Base-by-base conservation (phyloP, 1,140 invertebrate genomes). In the Drosophila sp. region DNA sequence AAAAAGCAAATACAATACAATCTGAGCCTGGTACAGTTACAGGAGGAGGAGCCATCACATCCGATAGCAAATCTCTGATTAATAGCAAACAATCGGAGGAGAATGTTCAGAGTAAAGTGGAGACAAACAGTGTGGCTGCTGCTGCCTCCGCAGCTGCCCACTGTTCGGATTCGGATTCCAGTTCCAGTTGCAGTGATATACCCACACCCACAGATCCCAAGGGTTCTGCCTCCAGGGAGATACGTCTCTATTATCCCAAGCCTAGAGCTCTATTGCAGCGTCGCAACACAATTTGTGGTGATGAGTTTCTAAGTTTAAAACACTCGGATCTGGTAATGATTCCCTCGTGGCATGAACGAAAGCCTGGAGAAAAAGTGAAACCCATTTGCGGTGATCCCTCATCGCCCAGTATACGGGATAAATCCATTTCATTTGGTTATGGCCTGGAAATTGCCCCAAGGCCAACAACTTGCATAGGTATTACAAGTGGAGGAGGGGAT, bases 201-300 rank as follows among this genome's bases (percentile, higher is more conserved):
- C 74, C 84, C 32, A 90, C 91, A n/a, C 91, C 91, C 27, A 91
- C 89, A 11, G 89, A 90, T 58, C 47, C 72, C 1, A 92, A 92
- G 47, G 56, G 56, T 27, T 72, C 78, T 0, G 66, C 74, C 0
- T 77, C 86, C 6, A 89, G 91, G 17, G 90, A 91, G 56, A 85
- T 93, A 17, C 93, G 94, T 25, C 78, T 97, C 72, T 97, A 96
- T 82, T 94, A 96, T 27, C 94, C 96, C 1, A 96, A 96, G 90
- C 96, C 96, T 27, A 93, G 95, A 40, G 94, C 95, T 27, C 92
- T 94, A 58, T 95, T 97, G 23, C 96, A 97, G 91, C 94, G 97
- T 8, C 93, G 97, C 29, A 97, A 97, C 58, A 98, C 97, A 4
- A 97, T 98, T 76, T 97, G 97, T 76, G 97, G 97, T 5, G 76